phyloP scores from a whole-genome alignment of 1,140 invertebrate genomes.

The Achroia grisella region DNA sequence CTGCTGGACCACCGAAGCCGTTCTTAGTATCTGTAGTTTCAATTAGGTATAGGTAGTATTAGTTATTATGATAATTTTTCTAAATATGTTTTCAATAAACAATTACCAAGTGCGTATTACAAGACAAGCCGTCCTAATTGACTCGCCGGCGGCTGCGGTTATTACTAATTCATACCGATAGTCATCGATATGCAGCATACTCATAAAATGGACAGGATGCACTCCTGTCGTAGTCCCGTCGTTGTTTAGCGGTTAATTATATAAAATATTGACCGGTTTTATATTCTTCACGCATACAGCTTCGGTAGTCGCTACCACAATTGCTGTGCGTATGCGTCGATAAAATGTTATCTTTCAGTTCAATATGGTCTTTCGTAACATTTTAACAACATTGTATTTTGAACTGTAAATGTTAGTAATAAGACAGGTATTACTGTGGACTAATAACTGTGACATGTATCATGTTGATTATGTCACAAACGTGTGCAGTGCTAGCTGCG shows the following conservation, averaged over 20 bases:
- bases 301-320: constrained; percentile 32
- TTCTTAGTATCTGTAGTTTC: no score
- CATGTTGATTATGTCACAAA: background rate
- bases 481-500: constrained; percentile 20
- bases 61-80: no score
- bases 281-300: constrained; percentile 44
- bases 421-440: no score
- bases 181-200: constrained; percentile 7
- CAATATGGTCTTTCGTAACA: no score
- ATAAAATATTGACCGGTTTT: constrained; percentile 28
- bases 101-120: no score
- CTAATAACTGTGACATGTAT: no score
- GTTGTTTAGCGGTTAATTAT: constrained; percentile 31
- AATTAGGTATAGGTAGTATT: no score
- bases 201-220: constrained; percentile 34
- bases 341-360: constrained; percentile 11
- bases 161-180: background rate
- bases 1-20: no score
- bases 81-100: no score
- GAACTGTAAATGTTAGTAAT: constrained; percentile 2
- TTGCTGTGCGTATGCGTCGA: constrained; percentile 26
- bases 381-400: no score
- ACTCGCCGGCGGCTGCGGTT: background rate
- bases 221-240: constrained; percentile 12
- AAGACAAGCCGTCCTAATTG: no score